Percentiles rank a stretch among this genome's conserved stretches.
phyloP scores from a whole-genome alignment of 2,113 vertebrate species.

The Panurus biarmicus region DNA sequence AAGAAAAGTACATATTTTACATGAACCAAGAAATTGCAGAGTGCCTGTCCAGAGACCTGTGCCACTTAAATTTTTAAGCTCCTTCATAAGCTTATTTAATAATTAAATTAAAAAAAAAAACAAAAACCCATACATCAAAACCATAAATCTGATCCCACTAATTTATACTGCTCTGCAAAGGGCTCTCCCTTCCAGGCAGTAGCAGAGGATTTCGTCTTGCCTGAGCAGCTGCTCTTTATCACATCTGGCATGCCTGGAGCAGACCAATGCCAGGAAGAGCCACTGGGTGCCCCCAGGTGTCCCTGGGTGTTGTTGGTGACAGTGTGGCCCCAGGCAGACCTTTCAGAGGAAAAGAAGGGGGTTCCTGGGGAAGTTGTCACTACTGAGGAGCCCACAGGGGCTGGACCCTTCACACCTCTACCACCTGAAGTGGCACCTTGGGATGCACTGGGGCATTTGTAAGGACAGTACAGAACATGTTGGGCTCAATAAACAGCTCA shows the following conservation, averaged over 20 bases:
- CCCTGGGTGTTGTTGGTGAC: not conserved
- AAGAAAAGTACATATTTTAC: not conserved
- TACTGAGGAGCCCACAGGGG: not conserved
- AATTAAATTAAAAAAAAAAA: not conserved
- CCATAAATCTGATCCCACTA: not conserved
- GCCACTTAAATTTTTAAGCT: not conserved
- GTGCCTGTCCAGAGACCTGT: not conserved
- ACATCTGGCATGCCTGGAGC: not conserved
- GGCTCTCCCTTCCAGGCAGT: not conserved
- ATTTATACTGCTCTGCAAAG: not conserved
- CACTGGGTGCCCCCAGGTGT: not conserved
- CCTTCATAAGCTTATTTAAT: not conserved
- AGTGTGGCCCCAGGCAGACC: not conserved
- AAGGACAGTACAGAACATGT: accelerated
- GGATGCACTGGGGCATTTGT: not conserved
- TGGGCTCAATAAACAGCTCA: not conserved
- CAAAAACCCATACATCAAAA: not conserved
- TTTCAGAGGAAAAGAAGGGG: not conserved
- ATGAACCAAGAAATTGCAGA: not conserved
- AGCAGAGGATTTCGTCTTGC: not conserved
- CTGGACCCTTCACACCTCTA: not conserved
- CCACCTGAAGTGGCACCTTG: accelerated
- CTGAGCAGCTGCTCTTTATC: not conserved
- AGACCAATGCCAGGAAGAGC: not conserved
- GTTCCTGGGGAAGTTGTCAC: not conserved